These are phyloP conservation scores for Papilio helenus DNA, from an alignment of 1,140 invertebrate species.

Conservation along the genomic window DNA sequence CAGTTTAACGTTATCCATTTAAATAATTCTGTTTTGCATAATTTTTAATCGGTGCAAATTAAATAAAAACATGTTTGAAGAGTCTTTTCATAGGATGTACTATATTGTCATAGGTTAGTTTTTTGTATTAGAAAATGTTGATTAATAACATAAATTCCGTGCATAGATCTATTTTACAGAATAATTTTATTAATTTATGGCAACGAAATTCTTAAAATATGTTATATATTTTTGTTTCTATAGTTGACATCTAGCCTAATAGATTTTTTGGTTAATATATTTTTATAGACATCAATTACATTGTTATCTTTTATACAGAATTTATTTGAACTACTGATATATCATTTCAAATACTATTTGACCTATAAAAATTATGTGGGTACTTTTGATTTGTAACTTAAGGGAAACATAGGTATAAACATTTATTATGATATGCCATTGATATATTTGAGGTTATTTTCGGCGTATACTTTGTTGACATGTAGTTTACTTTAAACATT, in stretches of 20 bases:
- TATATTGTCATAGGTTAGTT: constrained; percentile 34
- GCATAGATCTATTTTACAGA: not conserved
- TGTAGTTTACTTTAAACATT: not conserved
- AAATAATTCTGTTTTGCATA: too few species aligned
- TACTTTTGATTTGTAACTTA: not conserved
- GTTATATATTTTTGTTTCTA: not conserved
- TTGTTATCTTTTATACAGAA: not conserved
- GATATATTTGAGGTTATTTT: constrained; percentile 19
- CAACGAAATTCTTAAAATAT: not conserved
- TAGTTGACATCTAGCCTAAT: not conserved
- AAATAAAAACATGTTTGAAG: not conserved
- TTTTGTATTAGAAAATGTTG: not conserved
- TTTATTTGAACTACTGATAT: not conserved
- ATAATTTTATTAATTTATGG: not conserved
- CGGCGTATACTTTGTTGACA: constrained; percentile 19
- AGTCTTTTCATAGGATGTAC: not conserved
- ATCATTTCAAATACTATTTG: not conserved
- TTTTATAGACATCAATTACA: constrained; percentile 23
- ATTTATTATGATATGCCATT: constrained; percentile 20
- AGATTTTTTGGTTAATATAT: constrained; percentile 13
- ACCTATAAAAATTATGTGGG: not conserved
- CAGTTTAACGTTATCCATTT: not conserved
- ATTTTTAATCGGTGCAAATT: not conserved
- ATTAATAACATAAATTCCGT: constrained; percentile 2
- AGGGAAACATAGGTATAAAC: not conserved